Evolutionary conservation across 2,797 vertebrate species (phyloP).

Genomic region (Catamblyrhynchus diadema): DNA sequence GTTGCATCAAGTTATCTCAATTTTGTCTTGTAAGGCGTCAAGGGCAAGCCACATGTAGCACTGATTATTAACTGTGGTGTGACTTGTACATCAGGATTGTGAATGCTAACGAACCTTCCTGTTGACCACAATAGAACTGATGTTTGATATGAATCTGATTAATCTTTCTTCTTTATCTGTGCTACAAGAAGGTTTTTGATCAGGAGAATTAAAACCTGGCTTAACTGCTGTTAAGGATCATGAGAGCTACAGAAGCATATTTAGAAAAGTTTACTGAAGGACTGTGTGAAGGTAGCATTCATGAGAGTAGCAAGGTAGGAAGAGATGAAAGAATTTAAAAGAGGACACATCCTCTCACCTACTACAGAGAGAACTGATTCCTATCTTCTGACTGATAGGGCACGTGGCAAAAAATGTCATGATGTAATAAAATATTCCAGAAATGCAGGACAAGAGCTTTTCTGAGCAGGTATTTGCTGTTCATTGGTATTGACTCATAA

Average conservation of each 20-base stretch:
- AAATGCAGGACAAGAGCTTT: neutral
- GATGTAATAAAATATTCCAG: neutral
- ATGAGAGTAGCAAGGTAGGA: neutral
- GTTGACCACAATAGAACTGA: neutral
- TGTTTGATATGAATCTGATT: neutral
- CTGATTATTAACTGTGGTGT: neutral
- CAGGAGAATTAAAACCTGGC: neutral
- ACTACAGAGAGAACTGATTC: neutral
- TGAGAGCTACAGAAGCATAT: neutral
- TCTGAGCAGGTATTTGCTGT: neutral
- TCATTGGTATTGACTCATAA: neutral
- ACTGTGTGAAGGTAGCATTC: neutral
- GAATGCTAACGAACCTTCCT: neutral
- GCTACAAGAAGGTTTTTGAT: neutral
- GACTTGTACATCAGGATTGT: neutral
- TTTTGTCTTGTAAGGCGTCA: neutral
- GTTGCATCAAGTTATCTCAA: neutral
- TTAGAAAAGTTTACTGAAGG: neutral
- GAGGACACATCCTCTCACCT: neutral
- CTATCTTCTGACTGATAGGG: neutral
- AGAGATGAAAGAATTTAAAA: neutral
- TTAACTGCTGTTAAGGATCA: neutral
- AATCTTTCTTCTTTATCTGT: neutral
- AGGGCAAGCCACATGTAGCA: rapidly evolving
- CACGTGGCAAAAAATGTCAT: rapidly evolving